Base-by-base conservation (phyloP, 2,113 vertebrate species). In the Speoplatyrhinus poulsoni region DNA sequence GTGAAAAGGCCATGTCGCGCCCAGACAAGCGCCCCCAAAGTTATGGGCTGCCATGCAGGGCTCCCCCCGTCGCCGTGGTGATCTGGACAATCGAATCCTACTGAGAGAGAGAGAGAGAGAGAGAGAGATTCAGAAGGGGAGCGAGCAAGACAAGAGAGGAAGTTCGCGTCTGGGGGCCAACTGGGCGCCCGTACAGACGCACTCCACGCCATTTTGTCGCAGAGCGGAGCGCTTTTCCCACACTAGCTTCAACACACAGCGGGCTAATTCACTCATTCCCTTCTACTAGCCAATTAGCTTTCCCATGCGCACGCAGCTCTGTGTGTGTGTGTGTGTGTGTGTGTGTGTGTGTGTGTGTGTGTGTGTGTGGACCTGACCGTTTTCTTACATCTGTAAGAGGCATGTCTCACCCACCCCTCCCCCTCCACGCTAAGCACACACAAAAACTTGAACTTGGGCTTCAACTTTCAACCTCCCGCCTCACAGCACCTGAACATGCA, bases 1-100 rank as follows among this genome's bases (percentile, higher is more conserved):
- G 62, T 92, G 87, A 92, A 92, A 89, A 90, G 89, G 85, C 89
- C 80, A 54, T 89, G 90, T 91, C 88, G 83, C 81, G 70, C 78
- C 69, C 80, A 86, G 83, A 90, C 89, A 89, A 84, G 80, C 84
- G 58, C 79, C 79, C 69, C 60, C 69, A 73, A 88, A 92, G 87
- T 91, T 90, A 92, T 87, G 82, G 83, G 76, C 85, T 5, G 59
- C 81, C 50, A 70, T 82, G 78, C 76, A 83, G 88, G 83, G 85
- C 75, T 82, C 79, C 78, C 68, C 70, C 49, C 67, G 56, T 91
- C 83, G 46, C 88, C 90, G 90, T 82, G 83, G 90, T 70, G 88
- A 92, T 90, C 53, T 36, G 32, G 47, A 77, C 69, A 77, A 84
- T 86, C 77, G 85, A 84, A 76, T 70, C 75, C 72, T 57, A 61